Base-by-base conservation (phyloP, 92 coral and sea anemone genomes). In the Epizoanthus ramosus region DNA sequence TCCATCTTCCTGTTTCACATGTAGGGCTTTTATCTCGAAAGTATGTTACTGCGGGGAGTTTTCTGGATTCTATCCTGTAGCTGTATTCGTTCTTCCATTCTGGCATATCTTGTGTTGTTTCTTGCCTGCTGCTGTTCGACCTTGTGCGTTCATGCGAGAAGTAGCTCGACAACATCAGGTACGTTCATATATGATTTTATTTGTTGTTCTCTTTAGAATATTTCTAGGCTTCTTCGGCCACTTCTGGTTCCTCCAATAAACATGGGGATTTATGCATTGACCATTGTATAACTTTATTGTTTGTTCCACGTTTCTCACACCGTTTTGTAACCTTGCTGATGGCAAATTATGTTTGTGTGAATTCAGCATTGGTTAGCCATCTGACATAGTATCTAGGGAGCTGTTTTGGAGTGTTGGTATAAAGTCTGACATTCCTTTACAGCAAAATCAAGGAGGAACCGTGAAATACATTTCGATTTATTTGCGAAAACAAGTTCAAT, bases 141-240 rank as follows among this genome's bases (percentile, higher is more conserved):
- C 57, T 41, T 63, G 82, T 77, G 71, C 71, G 82, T 77, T 37
- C 82, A 61, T 59, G 71, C 82, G 82, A 61, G 60, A 61, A 77
- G 57, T 17, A 18, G 82, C 21, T 77, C 82, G 0, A 57, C 52
- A 77, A 35, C 57, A 37, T 41, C 68, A 60, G 82, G 82, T 77
- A 77, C 4, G 82, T 77, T 50, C 14, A 50, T 23, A 41, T 77
- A n/a, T 8, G 41, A 77, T 60, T 61, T 77, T 37, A 12, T 77
- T 54, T 77, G 47, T 37, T 61, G 37, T 33, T 77, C 41, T 65
- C 5, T 41, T 3, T 24, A 10, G 47, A 21, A 16, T 21, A 52
- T 24, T 41, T 61, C 61, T 15, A 14, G 52, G 28, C 41, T 60
- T 77, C 69, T 7, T 61, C 63, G 52, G 17, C 41, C 45, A 41